Evolutionary conservation across 2,888 invertebrate genomes (phyloP).

Genomic region (Opisthograptis luteolata): DNA sequence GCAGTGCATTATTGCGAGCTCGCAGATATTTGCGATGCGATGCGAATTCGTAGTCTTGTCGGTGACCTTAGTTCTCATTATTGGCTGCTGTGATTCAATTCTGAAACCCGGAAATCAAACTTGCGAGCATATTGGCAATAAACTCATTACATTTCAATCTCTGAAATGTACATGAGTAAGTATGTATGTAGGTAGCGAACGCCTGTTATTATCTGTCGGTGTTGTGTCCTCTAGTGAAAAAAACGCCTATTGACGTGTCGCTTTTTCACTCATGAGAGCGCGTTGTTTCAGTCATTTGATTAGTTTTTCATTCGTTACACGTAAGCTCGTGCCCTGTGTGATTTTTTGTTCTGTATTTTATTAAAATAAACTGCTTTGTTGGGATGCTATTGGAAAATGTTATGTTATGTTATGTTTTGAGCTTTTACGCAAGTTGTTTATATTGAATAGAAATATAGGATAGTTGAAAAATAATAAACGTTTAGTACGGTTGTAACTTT

Average conservation of each 20-base stretch:
- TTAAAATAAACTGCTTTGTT: slow-evolving; percentile 14
- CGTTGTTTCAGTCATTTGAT: slow-evolving; percentile 18
- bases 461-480: too few species aligned
- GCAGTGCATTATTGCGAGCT: too few species aligned
- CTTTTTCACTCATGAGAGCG: slow-evolving; percentile 16
- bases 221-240: slow-evolving; percentile 1
- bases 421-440: background rate
- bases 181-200: background rate
- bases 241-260: slow-evolving; percentile 5
- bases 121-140: slow-evolving; percentile 26
- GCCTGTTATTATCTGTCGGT: too few species aligned
- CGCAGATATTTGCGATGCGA: too few species aligned
- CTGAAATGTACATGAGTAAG: slow-evolving; percentile 17
- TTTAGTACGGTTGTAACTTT: too few species aligned
- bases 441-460: too few species aligned
- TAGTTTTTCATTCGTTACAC: slow-evolving; percentile 18
- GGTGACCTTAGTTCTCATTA: too few species aligned
- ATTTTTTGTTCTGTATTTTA: slow-evolving; percentile 7
- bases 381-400: background rate
- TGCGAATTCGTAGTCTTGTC: too few species aligned
- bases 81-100: slow-evolving; percentile 17
- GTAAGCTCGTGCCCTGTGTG: slow-evolving; percentile 4
- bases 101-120: slow-evolving; percentile 25
- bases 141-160: slow-evolving; percentile 31
- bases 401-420: background rate